A percentile compares a stretch with the other conserved stretches of the same genome.
Conservation (phyloP, 2,888 invertebrate species). For the Pantelozetes paolii region DNA sequence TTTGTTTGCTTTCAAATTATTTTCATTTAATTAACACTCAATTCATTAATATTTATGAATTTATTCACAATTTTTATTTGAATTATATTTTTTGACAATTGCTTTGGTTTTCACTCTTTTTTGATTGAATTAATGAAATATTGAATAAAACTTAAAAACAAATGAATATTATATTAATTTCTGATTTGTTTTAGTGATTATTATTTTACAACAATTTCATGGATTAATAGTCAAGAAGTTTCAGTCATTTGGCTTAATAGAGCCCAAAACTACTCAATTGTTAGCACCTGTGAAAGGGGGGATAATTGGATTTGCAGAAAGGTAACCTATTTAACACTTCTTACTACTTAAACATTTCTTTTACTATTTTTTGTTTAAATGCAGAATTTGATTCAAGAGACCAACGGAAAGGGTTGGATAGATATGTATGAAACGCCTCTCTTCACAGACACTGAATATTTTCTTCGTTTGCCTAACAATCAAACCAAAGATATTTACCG, state of each 20-base stretch:
- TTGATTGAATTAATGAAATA: too few relatives aligned
- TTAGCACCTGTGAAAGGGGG: slow-evolving; percentile 45
- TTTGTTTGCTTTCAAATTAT: too few relatives aligned
- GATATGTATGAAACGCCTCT: slow-evolving; percentile 45
- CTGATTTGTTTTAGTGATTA: slow-evolving; percentile 57
- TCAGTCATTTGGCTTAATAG: slow-evolving; percentile 59
- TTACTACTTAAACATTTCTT: neutral
- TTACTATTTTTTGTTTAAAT: neutral
- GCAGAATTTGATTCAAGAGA: neutral
- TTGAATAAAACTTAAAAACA: too few relatives aligned
- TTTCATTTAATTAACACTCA: too few relatives aligned
- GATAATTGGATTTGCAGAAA: slow-evolving; percentile 47
- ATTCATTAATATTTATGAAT: too few relatives aligned
- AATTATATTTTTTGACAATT: too few relatives aligned
- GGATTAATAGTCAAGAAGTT: slow-evolving; percentile 80
- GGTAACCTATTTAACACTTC: slow-evolving; percentile 7
- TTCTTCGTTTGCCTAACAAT: slow-evolving; percentile 50
- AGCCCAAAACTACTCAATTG: slow-evolving; percentile 46
- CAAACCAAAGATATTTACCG: slow-evolving; percentile 50
- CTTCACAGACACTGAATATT: slow-evolving; percentile 49
- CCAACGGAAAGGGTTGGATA: slow-evolving; percentile 45
- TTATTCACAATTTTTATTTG: too few relatives aligned
- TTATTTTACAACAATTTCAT: slow-evolving; percentile 84
- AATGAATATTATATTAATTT: neutral
- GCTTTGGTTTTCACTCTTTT: too few relatives aligned